Evolutionary conservation across 2,113 vertebrate genomes (phyloP).

Genomic region (Mugil cephalus): DNA sequence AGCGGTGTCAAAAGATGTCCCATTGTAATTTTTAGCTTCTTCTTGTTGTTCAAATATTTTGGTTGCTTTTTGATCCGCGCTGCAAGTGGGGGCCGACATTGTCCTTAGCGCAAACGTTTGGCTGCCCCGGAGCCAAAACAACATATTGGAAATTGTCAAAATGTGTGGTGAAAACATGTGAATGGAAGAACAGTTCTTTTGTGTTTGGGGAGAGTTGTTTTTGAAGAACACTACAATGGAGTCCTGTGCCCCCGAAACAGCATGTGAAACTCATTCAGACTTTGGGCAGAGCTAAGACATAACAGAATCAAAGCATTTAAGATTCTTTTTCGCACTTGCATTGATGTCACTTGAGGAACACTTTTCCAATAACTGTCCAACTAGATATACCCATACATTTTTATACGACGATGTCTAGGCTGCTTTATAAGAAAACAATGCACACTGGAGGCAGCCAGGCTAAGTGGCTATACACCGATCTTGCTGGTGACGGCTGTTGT

Average conservation of each 20-base stretch:
- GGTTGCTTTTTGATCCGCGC: conserved; percentile 17
- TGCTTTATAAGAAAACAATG: too few relatives aligned
- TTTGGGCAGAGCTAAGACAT: background rate
- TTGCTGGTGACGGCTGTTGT: too few relatives aligned
- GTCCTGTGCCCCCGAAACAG: too few relatives aligned
- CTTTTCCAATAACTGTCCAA: background rate
- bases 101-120: conserved; percentile 13
- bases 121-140: background rate
- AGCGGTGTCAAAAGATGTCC: conserved; percentile 31
- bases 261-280: background rate
- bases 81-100: conserved; percentile 19
- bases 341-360: too few relatives aligned
- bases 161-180: background rate
- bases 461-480: too few relatives aligned
- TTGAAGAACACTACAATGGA: background rate
- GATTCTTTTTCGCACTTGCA: too few relatives aligned
- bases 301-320: too few relatives aligned
- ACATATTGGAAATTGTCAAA: conserved; percentile 30
- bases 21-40: conserved; percentile 7
- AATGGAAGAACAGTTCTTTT: background rate
- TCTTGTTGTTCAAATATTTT: conserved; percentile 28
- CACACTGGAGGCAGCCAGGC: too few relatives aligned
- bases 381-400: background rate
- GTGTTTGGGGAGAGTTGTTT: background rate
- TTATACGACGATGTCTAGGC: background rate